Evolutionary conservation across 2,113 vertebrate species (phyloP).

Genomic region (cattle (Bos taurus)): ARS-UCD2.0 NC_037332.1:13825501-13826000

Average conservation of each 20-base stretch:
- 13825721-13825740: background rate
- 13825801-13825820: background rate
- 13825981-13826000: background rate
- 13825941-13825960: background rate
- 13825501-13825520: background rate
- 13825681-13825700: background rate
- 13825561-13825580: background rate
- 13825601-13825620: background rate
- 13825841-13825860: background rate
- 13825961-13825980: background rate
- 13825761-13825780: background rate
- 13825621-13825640: background rate
- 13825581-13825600: background rate
- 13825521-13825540: background rate
- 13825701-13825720: background rate
- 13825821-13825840: background rate
- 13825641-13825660: background rate
- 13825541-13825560: background rate
- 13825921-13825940: background rate
- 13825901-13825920: background rate
- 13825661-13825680: background rate
- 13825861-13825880: background rate
- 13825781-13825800: background rate
- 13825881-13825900: background rate
- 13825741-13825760: background rate